Base-by-base conservation (phyloP, 2,113 vertebrate genomes). In the Loxodonta africana region DNA sequence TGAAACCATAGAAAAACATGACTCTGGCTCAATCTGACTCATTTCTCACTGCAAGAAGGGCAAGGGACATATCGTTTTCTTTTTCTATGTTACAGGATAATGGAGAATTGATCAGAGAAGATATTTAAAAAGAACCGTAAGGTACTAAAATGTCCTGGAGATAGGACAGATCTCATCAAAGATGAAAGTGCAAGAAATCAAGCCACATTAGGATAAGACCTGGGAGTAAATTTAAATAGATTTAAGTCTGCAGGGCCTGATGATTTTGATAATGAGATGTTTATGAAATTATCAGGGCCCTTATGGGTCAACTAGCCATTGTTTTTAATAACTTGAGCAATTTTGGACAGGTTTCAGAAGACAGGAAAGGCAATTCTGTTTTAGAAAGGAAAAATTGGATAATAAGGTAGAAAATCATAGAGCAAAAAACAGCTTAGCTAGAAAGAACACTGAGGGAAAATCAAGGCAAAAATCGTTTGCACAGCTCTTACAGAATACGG, bases 241-340 rank as follows among this genome's bases (percentile, higher is more conserved):
- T 71, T 90, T 51, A 82, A 82, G 9, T 17, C 33, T 92, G 12
- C 60, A 74, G n/a, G 41, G 26, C 8, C 51, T 90, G 71, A 74
- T 41, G 84, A 76, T 57, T 94, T 94, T 95, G 51, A 48, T 84
- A 87, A 94, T 6, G 17, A 95, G 7, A 26, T 80, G 8, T 93
- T 95, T 95, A 57, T 89, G 30, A 96, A 95, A 96, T 89, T 94
- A 83, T 46, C 41, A 65, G 71, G 41, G 37, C 76, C 63, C 4
- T 90, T 85, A 41, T 46, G 44, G 80, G 92, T 91, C 69, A 90
- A 83, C 1, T 46, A 95, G 67, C 28, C 90, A 21, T 80, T 93
- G 20, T 53, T 77, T 92, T 76, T 84, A 71, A 95, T 76, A 89
- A 86, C 63, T n/a, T 97, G 20, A 69, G 63, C 4, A 87, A 51